Percentiles rank a stretch among this genome's conserved stretches.
phyloP scores from a whole-genome alignment of 2,888 invertebrate genomes.

The Nineta flava region DNA sequence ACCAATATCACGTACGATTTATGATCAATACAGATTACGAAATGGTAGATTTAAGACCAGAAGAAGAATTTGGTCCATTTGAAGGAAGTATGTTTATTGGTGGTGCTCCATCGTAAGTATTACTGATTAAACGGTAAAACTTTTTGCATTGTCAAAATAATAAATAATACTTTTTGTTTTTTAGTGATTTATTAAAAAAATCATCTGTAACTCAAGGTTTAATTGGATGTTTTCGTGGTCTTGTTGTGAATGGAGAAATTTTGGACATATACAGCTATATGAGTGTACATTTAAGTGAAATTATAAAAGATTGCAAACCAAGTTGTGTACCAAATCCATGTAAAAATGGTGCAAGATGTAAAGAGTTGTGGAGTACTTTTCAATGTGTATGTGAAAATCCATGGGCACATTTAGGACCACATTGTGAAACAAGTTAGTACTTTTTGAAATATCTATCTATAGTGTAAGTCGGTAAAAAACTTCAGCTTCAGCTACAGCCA shows the following conservation, averaged over 20 bases:
- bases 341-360: constrained; percentile 77
- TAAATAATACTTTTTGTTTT: constrained; percentile 15
- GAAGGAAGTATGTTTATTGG: constrained; percentile 90
- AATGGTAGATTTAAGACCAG: constrained; percentile 70
- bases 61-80: constrained; percentile 83
- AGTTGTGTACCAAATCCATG: constrained; percentile 91
- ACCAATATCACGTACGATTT: constrained; percentile 81
- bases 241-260: constrained; percentile 82
- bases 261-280: constrained; percentile 84
- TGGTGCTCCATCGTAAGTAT: constrained; percentile 74
- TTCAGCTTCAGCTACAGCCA: too few species aligned
- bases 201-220: constrained; percentile 75
- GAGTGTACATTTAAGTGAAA: constrained; percentile 81
- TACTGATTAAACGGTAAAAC: neutral
- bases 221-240: constrained; percentile 84
- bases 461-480: too few species aligned
- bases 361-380: constrained; percentile 84
- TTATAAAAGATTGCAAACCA: constrained; percentile 84
- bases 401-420: constrained; percentile 81
- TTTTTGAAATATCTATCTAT: too few species aligned
- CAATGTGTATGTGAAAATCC: constrained; percentile 84
- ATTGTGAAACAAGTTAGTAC: constrained; percentile 77
- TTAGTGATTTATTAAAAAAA: constrained; percentile 63
- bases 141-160: neutral
- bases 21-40: constrained; percentile 82